Conservation (phyloP, 2,113 vertebrate species). For the Polypterus senegalus region DNA sequence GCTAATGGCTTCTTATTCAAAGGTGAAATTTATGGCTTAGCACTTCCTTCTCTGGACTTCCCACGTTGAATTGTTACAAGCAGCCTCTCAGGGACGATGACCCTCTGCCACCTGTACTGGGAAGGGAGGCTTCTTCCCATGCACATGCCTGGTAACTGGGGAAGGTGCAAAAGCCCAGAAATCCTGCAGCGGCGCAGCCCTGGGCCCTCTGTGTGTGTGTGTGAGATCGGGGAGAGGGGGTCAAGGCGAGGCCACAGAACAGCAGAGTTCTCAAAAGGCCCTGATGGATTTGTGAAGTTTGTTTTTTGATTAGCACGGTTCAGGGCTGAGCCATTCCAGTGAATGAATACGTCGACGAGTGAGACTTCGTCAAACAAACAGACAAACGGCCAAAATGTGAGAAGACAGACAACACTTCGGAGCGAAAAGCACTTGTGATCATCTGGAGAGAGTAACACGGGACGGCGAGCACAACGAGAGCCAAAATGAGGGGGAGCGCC, state of each 20-base stretch:
- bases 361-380: no score
- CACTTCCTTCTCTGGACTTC: slow-evolving; percentile 59
- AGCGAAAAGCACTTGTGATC: no score
- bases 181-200: not conserved
- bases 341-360: not conserved
- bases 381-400: no score
- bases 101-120: slow-evolving; percentile 15
- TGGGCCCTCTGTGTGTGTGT: not conserved
- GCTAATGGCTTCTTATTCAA: slow-evolving; percentile 45
- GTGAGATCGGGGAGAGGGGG: slow-evolving; percentile 11
- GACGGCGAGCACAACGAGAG: no score
- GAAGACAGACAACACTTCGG: no score
- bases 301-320: not conserved
- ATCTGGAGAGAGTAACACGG: no score
- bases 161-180: slow-evolving; percentile 5
- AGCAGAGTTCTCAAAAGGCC: not conserved
- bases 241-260: not conserved
- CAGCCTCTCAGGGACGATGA: slow-evolving; percentile 29
- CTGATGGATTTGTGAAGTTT: not conserved
- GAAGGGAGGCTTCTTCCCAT: slow-evolving; percentile 7
- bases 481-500: no score
- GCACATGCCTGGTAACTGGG: slow-evolving; percentile 3
- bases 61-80: slow-evolving; percentile 46
- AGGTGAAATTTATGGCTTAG: slow-evolving; percentile 53
- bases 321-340: not conserved